Evolutionary conservation across 2,797 vertebrate species (phyloP), one percentile per base, ranked within the genome.

Genomic region (Acrossocheilus fasciatus): DNA sequence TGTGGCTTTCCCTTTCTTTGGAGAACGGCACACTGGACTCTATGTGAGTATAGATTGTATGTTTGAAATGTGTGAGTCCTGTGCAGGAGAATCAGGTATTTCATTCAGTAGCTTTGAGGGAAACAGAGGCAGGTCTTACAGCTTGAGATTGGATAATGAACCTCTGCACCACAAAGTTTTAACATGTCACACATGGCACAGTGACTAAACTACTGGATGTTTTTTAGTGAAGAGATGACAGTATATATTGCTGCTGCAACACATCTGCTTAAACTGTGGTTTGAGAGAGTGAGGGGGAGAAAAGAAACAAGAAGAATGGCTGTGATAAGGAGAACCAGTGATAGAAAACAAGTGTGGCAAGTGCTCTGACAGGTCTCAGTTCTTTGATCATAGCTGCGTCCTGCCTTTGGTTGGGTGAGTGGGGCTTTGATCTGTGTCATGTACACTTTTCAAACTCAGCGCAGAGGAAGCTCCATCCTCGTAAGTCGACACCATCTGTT

Each of bases 1-100:
- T 2, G 94, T 96, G 87, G 95, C 93, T 30, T 98, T 99, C 93
- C 97, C 98, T 47, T 99, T 99, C 95, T 99, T 99, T 87, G 98
- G 98, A 86, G 97, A 97, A 88, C 95, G 93, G 88, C 98, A 99
- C 94, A 94, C 95, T 0, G 97, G 97, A 73, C 97, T 98, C 92
- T 99, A 99, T 89, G 98, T 99, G 94, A 99, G 98, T 99, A 83
- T 59, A 75, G 74, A 87, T 70, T 80, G 20, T 83, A 82, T 86
- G 76, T 84, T 54, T 84, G 36, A 47, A 69, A 18, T 80, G 57
- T 87, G 52, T 82, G 36, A 76, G 83, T 59, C 76, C 68, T 69
- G 54, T 69, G 78, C 54, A 76, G 57, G 74, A 80, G 87, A 83
- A 84, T 87, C 62, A 73, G 73, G 34, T 80, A 39, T 84, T 87